These are phyloP conservation scores for Pristionchus arcanus DNA, from an alignment of 2,888 invertebrate species.

Conservation along the genomic window DNA sequence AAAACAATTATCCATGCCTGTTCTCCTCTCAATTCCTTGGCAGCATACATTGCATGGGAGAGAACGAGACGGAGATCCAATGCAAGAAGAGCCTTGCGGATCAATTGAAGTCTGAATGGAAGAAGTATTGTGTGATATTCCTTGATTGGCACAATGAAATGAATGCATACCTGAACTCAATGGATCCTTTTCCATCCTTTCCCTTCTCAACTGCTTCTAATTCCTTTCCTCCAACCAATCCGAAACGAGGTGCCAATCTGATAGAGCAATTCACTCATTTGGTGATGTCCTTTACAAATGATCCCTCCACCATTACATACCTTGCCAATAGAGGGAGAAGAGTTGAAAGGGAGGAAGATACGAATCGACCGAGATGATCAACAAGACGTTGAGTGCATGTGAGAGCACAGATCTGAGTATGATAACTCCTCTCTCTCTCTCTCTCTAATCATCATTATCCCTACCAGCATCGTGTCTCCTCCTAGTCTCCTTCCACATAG, in stretches of 20 bases:
- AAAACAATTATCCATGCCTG: conserved; percentile 57
- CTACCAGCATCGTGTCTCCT: conserved; percentile 65
- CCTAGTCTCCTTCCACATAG: conserved; percentile 65
- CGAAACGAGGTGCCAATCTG: conserved; percentile 55
- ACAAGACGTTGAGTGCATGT: conserved; percentile 73
- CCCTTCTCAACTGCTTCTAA: conserved; percentile 52
- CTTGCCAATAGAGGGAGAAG: conserved; percentile 42
- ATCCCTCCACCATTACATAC: background rate
- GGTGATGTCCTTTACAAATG: background rate
- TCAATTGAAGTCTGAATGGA: conserved; percentile 57
- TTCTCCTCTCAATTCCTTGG: conserved; percentile 60
- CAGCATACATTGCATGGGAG: conserved; percentile 60
- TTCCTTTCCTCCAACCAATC: conserved; percentile 52
- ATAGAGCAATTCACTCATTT: background rate
- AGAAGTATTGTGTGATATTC: too few relatives aligned
- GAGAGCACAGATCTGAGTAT: conserved; percentile 71
- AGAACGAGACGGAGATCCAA: conserved; percentile 66
- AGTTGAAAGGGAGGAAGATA: conserved; percentile 60
- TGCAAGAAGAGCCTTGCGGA: conserved; percentile 63
- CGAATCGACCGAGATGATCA: conserved; percentile 69
- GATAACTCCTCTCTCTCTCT: background rate
- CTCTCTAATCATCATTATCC: background rate
- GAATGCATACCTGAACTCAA: conserved; percentile 54
- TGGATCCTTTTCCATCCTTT: conserved; percentile 49
- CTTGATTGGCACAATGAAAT: too few relatives aligned